These are phyloP conservation scores for Hippopotamyrus pictus DNA, from an alignment of 2,797 vertebrate species.

Conservation along the genomic window DNA sequence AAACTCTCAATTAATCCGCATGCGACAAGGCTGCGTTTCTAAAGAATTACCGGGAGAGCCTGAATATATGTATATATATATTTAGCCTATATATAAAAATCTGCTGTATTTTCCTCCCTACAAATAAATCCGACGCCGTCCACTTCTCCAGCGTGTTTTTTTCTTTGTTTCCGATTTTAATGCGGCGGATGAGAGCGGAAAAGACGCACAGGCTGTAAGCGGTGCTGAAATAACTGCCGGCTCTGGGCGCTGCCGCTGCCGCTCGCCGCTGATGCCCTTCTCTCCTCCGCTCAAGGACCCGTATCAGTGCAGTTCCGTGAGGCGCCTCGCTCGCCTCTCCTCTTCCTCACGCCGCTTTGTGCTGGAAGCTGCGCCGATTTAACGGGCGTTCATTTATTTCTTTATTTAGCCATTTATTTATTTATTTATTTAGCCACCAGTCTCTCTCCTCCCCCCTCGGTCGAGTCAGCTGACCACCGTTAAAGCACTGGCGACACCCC, in stretches of 20 bases:
- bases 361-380: constrained; percentile 13
- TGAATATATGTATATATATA: neutral
- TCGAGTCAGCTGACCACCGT: constrained; percentile 67
- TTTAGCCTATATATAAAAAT: neutral
- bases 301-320: constrained; percentile 9
- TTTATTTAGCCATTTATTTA: constrained; percentile 40
- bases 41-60: neutral
- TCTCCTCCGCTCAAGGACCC: constrained; percentile 49
- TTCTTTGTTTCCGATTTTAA: neutral
- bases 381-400: constrained; percentile 16
- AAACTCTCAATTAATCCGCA: constrained; percentile 2
- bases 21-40: constrained; percentile 16
- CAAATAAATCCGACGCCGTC: constrained; percentile 3
- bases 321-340: constrained; percentile 27
- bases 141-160: neutral
- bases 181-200: neutral
- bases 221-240: constrained; percentile 32
- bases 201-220: neutral
- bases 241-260: constrained; percentile 25
- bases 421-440: constrained; percentile 50
- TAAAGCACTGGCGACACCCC: constrained; percentile 45
- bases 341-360: constrained; percentile 36
- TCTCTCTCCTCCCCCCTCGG: constrained; percentile 44
- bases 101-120: neutral
- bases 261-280: constrained; percentile 39